Conservation (phyloP, 2,888 invertebrate species). For the Eumacrocentrus americanus region DNA sequence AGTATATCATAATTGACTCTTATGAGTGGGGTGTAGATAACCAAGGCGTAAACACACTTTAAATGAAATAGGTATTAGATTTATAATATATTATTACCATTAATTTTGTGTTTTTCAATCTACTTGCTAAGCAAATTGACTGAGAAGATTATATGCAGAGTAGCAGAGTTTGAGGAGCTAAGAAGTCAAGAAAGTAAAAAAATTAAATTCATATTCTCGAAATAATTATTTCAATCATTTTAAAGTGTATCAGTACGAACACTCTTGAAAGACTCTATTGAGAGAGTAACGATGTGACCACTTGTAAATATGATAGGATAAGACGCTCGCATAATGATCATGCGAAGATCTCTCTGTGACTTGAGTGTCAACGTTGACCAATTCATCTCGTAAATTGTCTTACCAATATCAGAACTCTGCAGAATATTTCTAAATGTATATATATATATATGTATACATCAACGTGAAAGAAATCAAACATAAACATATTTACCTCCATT, state of each 20-base stretch:
- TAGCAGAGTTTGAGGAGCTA: slow-evolving; percentile 18
- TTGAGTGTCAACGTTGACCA: slow-evolving; percentile 25
- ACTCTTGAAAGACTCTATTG: slow-evolving; percentile 17
- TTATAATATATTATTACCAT: too few relatives aligned
- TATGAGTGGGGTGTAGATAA: too few relatives aligned
- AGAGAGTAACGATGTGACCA: slow-evolving; percentile 23
- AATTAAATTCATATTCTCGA: not conserved
- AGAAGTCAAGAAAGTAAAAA: not conserved
- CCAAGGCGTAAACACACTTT: too few relatives aligned
- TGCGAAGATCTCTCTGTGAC: slow-evolving; percentile 15
- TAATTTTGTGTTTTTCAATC: not conserved
- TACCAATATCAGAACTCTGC: slow-evolving; percentile 18
- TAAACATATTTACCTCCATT: slow-evolving; percentile 5
- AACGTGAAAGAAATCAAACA: not conserved
- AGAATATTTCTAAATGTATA: not conserved
- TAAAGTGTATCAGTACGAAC: slow-evolving; percentile 9
- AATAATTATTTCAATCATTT: not conserved
- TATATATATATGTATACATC: too few relatives aligned
- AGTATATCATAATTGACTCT: too few relatives aligned
- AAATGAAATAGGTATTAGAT: too few relatives aligned
- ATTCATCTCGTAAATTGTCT: slow-evolving; percentile 22
- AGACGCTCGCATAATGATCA: slow-evolving; percentile 13
- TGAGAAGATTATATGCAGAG: slow-evolving; percentile 13
- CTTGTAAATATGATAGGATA: slow-evolving; percentile 24
- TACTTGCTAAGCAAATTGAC: not conserved